Evolutionary conservation across 2,888 invertebrate species (phyloP).

Genomic region (Escarpia spicata): DNA sequence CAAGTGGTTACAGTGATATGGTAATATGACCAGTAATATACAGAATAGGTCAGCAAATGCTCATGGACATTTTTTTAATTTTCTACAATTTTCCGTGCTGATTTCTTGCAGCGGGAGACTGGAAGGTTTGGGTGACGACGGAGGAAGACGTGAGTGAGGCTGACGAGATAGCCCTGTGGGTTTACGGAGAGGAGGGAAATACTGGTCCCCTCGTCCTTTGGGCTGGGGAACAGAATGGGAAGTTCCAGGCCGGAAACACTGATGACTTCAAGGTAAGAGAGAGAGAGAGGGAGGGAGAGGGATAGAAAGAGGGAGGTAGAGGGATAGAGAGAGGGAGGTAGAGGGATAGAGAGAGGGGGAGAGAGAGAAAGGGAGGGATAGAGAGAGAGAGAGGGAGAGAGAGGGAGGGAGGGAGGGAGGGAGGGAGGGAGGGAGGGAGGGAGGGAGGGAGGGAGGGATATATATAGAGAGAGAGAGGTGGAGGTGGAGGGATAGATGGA

Average conservation of each 20-base stretch:
- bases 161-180: constrained; percentile 54
- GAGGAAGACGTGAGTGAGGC: constrained; percentile 49
- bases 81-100: neutral
- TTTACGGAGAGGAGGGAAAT: constrained; percentile 58
- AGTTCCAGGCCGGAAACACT: constrained; percentile 55
- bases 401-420: no score
- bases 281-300: neutral
- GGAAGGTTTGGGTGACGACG: constrained; percentile 56
- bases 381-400: no score
- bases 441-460: no score
- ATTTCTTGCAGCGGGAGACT: constrained; percentile 56
- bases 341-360: no score
- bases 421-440: no score
- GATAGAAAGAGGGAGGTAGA: no score
- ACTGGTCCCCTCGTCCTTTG: constrained; percentile 57
- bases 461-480: no score
- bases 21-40: neutral
- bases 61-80: neutral
- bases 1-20: neutral
- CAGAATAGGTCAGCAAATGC: neutral
- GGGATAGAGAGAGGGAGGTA: no score
- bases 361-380: no score
- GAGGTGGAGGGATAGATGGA: no score
- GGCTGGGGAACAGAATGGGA: constrained; percentile 49
- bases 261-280: constrained; percentile 61